Evolutionary conservation across 2,797 vertebrate species (phyloP), one percentile per base, ranked within the genome.

Genomic region (Brachymystax lenok): DNA sequence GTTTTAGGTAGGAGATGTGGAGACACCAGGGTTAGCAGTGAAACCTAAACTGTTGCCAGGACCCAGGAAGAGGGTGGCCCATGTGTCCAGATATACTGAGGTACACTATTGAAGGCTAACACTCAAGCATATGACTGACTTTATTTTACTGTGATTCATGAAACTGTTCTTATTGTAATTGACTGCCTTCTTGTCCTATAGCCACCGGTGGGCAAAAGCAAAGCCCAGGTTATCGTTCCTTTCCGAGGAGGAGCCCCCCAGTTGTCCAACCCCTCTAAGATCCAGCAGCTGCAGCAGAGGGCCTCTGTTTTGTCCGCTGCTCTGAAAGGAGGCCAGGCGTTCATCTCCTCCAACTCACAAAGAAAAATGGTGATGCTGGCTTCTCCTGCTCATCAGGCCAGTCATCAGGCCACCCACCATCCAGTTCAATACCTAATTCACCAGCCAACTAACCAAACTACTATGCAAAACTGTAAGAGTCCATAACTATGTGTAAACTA

Each of bases 31-130:
- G 75, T 69, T 79, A 0, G 83, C 88, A n/a, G 71, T 72, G 7
- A 82, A 80, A 73, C 71, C 78, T 0, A 84, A 83, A 79, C 69
- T 61, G 16, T 13, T 79, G 27, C 30, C 83, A 73, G 88, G 80
- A 71, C 87, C 86, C 75, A 93, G 90, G 81, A 95, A 88, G 84
- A 94, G 94, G 83, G 89, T 94, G 59, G 90, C 93, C 71, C 93
- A 94, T 74, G 82, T 82, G 30, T 80, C 88, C 74, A 94, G 91
- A 88, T 82, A 86, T 80, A 19, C 83, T 77, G 92, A 95, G 91
- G 93, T 95, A 87, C 19, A 19, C 67, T n/a, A 19, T 27, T 21
- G 54, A 61, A 54, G 8, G 28, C 27, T 50, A 35, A 59, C 61
- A 54, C 16, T 75, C 13, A 69, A 19, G 16, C 73, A 21, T 64